Base-by-base conservation (phyloP, 2,888 invertebrate species). In the Amphipoea oculea region DNA sequence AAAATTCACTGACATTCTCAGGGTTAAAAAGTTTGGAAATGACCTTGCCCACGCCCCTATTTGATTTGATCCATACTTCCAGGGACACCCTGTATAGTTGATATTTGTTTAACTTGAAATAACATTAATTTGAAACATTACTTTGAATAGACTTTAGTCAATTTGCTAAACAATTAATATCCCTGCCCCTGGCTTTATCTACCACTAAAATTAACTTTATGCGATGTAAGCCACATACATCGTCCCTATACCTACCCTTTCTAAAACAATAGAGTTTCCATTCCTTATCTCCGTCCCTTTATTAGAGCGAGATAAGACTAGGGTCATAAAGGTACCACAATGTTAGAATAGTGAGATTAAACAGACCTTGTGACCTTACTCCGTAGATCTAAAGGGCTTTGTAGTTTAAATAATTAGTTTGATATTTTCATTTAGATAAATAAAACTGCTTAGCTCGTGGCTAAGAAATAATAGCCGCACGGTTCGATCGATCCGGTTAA, bases 191-290 rank as follows among this genome's bases (percentile, higher is more conserved):
- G 20, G 17, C n/a, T 62, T 11, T 62, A 60, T 6, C 71, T n/a
- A 36, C 42, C 5, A 14, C n/a, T 66, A 40, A 29, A 45, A 79
- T 29, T 6, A 57, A 71, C 57, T 57, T 14, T 17, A n/a, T 48
- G 14, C 5, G 12, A 57, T 6, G 2, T 29, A 65, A 20, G n/a
- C n/a, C n/a, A 57, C 40, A 6, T 17, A 77, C 20, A 60, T 1
- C 36, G 5, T 42, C 2, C 12, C 40, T 42, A 66, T 42, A 0
- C 12, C 40, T 42, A 73, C 54, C 78, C 67, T 73, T 68, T 72
- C 60, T 67, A 72, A 68, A 68, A 84, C 83, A 84, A 84, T 80
- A 54, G 63, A 76, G 45, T 11, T 66, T 17, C 40, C 51, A 65
- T 11, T 2, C 42, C 74, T 71, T 72, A 69, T 74, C 63, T 48